Conservation (phyloP, 92 coral and sea anemone species). For the Ricordea florida region DNA sequence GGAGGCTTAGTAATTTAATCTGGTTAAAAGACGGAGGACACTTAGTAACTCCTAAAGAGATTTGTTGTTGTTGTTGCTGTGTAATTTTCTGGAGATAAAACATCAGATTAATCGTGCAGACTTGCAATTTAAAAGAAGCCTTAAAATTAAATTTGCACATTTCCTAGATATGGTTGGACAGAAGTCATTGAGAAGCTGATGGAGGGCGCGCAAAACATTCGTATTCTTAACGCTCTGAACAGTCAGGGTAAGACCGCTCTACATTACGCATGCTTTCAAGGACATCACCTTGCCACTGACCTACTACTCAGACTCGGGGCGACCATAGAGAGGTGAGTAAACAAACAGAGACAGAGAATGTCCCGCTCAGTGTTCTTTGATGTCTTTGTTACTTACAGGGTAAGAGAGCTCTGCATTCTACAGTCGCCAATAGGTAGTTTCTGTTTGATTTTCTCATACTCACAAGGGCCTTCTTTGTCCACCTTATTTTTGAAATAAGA, state of each 20-base stretch:
- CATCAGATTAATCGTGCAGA: too few species aligned
- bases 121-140: too few species aligned
- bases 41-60: too few species aligned
- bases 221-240: constrained; percentile 76
- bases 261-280: constrained; percentile 80
- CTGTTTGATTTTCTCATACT: too few species aligned
- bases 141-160: background rate
- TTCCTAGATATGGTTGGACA: constrained; percentile 71
- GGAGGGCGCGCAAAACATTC: constrained; percentile 66
- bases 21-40: too few species aligned
- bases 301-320: constrained; percentile 70
- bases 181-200: constrained; percentile 65
- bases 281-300: constrained; percentile 71
- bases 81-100: too few species aligned
- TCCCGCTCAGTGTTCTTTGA: too few species aligned
- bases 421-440: too few species aligned
- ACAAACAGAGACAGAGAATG: background rate
- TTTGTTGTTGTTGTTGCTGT: too few species aligned
- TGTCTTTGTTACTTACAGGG: background rate
- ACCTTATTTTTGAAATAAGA: background rate
- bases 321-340: constrained; percentile 67
- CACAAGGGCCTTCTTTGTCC: background rate
- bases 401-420: too few species aligned
- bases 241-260: constrained; percentile 72
- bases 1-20: too few species aligned